phyloP scores from a whole-genome alignment of 2,797 vertebrate genomes.

The Alectoris magna region DNA sequence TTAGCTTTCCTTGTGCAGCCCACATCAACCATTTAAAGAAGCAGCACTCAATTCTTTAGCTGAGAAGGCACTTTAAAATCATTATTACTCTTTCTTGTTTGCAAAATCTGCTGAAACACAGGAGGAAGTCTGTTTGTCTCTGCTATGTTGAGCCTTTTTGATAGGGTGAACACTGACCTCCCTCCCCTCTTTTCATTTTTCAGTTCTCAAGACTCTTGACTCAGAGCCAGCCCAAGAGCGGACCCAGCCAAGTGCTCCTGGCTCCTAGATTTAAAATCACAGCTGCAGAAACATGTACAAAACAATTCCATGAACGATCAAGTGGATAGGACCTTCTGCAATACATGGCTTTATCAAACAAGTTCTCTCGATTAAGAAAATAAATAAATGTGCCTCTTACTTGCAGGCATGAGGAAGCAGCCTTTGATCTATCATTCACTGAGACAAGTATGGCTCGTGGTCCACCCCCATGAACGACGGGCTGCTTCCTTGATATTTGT shows the following conservation, averaged over 20 bases:
- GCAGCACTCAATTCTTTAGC: neutral
- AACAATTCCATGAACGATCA: neutral
- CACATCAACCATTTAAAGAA: constrained; percentile 38
- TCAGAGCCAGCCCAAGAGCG: neutral
- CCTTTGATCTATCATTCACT: neutral
- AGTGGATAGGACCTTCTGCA: neutral
- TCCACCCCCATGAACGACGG: neutral
- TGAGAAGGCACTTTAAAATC: neutral
- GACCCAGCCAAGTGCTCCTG: neutral
- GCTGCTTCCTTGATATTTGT: neutral
- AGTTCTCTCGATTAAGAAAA: neutral
- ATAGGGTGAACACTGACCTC: neutral
- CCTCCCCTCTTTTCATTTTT: neutral
- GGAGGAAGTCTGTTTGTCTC: neutral
- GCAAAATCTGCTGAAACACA: neutral
- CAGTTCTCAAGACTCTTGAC: neutral
- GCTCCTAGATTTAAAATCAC: fast-evolving
- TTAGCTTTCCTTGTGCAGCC: constrained; percentile 1
- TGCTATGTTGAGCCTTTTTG: constrained; percentile 24
- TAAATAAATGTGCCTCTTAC: neutral
- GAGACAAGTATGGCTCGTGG: neutral
- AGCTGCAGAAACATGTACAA: neutral
- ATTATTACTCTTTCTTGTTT: neutral
- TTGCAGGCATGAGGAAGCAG: neutral
- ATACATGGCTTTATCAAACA: neutral